A percentile compares a stretch with the other conserved stretches of the same genome.
Evolutionary conservation across 2,113 vertebrate species (phyloP).

Genomic region (Zeus faber): DNA sequence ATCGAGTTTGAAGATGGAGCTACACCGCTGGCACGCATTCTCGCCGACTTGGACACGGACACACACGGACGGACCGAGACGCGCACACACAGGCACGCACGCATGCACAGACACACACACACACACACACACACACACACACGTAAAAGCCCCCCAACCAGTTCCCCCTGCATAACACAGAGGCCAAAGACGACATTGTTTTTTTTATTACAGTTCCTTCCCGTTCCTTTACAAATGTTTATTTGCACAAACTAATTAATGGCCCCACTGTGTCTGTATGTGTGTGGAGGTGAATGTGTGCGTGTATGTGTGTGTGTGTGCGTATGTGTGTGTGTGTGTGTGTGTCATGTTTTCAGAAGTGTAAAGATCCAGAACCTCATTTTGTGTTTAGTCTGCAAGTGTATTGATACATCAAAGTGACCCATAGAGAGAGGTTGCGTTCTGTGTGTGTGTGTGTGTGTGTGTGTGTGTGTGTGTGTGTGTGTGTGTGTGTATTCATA

Average conservation of each 20-base stretch:
- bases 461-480: neutral
- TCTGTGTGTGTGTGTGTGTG: conserved; percentile 17
- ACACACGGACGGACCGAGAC: conserved; percentile 25
- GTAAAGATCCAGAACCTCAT: conserved; percentile 62
- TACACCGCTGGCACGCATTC: conserved; percentile 22
- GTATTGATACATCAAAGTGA: conserved; percentile 72
- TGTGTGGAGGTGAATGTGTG: too few species aligned
- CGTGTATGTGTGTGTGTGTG: conserved; percentile 52
- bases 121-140: conserved; percentile 31
- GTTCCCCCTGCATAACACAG: conserved; percentile 60
- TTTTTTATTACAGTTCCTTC: conserved; percentile 65
- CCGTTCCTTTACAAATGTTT: conserved; percentile 68
- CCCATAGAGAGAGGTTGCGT: conserved; percentile 60
- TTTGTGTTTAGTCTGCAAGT: conserved; percentile 73
- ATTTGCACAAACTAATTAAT: conserved; percentile 73
- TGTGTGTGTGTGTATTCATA: neutral
- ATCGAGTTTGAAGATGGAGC: conserved; percentile 49
- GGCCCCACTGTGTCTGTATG: conserved; percentile 49
- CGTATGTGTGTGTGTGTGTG: conserved; percentile 30
- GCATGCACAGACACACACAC: conserved; percentile 27
- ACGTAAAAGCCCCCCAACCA: conserved; percentile 53
- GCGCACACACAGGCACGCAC: conserved; percentile 29
- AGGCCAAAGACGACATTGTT: conserved; percentile 55
- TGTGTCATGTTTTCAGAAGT: conserved; percentile 46
- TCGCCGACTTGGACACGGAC: conserved; percentile 36